A percentile compares a stretch with the other conserved stretches of the same genome.
Conservation (phyloP, 2,797 vertebrate genomes). For the Pelobates cultripes region DNA sequence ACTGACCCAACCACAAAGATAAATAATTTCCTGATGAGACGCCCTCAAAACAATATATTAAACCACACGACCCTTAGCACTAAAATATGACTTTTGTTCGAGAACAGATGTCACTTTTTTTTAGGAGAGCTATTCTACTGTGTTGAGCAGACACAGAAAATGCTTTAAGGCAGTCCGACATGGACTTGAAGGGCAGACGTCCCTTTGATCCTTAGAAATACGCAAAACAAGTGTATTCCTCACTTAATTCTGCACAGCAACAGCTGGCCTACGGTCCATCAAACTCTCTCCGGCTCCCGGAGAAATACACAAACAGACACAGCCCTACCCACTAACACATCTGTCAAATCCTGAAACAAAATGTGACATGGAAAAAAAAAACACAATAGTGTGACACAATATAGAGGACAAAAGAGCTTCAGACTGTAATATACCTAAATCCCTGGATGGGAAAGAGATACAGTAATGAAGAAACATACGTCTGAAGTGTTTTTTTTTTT, state of each 20-base stretch:
- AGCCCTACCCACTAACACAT: conserved; percentile 17
- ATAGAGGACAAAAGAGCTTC: conserved; percentile 25
- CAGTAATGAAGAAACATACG: not conserved
- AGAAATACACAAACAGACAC: conserved; percentile 31
- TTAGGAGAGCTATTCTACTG: too few species aligned
- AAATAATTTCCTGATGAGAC: too few species aligned
- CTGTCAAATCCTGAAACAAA: conserved; percentile 31
- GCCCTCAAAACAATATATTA: too few species aligned
- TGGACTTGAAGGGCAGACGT: not conserved
- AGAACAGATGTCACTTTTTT: too few species aligned
- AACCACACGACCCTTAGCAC: too few species aligned
- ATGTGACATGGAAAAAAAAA: conserved; percentile 23
- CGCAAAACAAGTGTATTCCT: not conserved
- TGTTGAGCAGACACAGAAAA: too few species aligned
- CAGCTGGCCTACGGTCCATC: conserved; percentile 26
- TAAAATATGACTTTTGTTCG: too few species aligned
- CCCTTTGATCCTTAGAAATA: not conserved
- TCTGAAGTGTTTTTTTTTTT: not conserved
- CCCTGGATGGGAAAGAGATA: not conserved
- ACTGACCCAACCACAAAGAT: too few species aligned
- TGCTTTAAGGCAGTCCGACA: too few species aligned
- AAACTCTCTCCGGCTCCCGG: conserved; percentile 21
- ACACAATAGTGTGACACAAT: conserved; percentile 6
- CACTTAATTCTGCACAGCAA: conserved; percentile 10
- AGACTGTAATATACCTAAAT: conserved; percentile 25